These are phyloP conservation scores for Lerista edwardsae DNA, from an alignment of 2,797 vertebrate species.

Conservation along the genomic window DNA sequence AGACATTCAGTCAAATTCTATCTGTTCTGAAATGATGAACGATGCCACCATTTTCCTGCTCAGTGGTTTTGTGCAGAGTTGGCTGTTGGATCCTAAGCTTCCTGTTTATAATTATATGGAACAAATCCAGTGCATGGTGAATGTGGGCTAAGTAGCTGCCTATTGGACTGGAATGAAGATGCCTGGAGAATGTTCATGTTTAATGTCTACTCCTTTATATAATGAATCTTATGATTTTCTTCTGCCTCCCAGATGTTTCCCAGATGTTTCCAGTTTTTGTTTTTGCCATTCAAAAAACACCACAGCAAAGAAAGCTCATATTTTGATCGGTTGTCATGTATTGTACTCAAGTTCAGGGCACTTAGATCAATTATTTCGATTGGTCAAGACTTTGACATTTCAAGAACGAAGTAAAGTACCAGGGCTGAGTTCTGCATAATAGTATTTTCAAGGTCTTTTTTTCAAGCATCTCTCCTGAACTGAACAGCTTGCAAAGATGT, in stretches of 20 bases:
- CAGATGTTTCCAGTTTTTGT: not conserved
- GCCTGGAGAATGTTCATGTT: not conserved
- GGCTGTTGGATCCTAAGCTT: not conserved
- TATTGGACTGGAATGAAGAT: conserved; percentile 34
- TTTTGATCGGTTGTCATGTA: conserved; percentile 38
- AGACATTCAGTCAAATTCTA: not conserved
- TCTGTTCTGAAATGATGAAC: not conserved
- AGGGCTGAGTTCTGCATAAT: conserved; percentile 44
- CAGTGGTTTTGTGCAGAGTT: not conserved
- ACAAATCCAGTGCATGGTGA: not conserved
- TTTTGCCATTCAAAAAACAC: conserved; percentile 36
- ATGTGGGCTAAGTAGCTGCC: not conserved
- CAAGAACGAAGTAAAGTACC: conserved; percentile 53
- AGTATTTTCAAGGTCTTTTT: conserved; percentile 58
- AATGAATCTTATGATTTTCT: not conserved
- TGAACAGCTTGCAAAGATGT: conserved; percentile 56
- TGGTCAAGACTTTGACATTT: conserved; percentile 61
- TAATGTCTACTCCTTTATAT: not conserved
- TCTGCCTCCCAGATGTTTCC: conserved; percentile 1
- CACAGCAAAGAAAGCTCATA: conserved; percentile 14
- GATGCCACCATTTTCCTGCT: not conserved
- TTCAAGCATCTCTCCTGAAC: conserved; percentile 48
- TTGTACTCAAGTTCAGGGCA: conserved; percentile 43
- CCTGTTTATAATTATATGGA: not conserved
- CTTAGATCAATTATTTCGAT: conserved; percentile 49